Conservation (phyloP, 2,113 vertebrate genomes). For the Chunga burmeisteri region DNA sequence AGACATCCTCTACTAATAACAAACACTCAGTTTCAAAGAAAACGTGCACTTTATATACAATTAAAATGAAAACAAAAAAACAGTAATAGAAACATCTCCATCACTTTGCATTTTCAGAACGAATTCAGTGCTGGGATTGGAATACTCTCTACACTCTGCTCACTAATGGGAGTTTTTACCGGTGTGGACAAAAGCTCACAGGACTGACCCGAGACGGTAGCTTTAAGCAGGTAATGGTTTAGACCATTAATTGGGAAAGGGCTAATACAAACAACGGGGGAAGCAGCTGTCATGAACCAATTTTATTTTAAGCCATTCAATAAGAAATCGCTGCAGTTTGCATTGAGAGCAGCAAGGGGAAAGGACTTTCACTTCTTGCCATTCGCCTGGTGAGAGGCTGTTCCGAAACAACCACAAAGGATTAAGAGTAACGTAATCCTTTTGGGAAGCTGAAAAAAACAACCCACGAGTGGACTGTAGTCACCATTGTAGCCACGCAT, state of each 20-base stretch:
- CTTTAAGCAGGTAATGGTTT: not conserved
- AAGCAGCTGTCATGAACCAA: not conserved
- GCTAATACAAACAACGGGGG: not conserved
- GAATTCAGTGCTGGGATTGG: not conserved
- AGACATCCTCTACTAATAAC: not conserved
- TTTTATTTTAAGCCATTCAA: not conserved
- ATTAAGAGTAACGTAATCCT: not conserved
- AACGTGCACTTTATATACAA: not conserved
- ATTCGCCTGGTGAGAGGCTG: not conserved
- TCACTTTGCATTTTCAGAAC: not conserved
- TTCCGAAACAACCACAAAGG: not conserved
- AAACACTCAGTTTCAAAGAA: not conserved
- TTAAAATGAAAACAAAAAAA: not conserved
- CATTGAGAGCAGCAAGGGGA: not conserved
- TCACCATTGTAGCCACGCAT: not conserved
- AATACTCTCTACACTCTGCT: not conserved
- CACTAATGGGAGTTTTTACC: not conserved
- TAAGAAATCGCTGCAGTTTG: not conserved
- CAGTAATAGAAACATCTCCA: not conserved
- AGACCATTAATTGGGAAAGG: not conserved
- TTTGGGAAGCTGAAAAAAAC: not conserved
- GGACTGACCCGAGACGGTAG: not conserved
- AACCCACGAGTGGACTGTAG: accelerated
- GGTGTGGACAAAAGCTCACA: not conserved
- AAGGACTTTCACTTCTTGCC: not conserved